phyloP scores from a whole-genome alignment of 2,888 invertebrate genomes.

The Dryocosmus kuriphilus region DNA sequence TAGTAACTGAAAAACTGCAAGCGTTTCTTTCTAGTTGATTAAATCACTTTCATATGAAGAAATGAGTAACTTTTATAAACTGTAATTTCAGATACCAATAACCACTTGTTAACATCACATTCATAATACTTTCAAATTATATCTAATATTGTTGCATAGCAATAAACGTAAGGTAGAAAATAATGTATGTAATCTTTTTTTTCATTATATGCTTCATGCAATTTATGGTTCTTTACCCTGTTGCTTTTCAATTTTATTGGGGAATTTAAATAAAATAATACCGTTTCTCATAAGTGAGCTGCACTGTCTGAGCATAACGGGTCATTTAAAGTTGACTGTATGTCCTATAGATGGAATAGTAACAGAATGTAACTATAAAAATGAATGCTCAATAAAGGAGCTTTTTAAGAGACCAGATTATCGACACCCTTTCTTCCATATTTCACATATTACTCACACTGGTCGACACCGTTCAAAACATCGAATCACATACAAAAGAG shows the following conservation, averaged over 20 bases:
- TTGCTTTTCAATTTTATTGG: neutral
- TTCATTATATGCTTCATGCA: neutral
- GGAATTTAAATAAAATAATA: neutral
- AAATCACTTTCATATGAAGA: no score
- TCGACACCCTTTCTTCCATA: no score
- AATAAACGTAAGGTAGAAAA: neutral
- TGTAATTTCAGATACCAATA: neutral
- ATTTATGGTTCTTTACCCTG: neutral
- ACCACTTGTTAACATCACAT: neutral
- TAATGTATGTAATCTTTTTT: neutral
- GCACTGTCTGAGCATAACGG: neutral
- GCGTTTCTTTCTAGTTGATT: no score
- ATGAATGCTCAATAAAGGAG: no score
- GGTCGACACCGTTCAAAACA: no score
- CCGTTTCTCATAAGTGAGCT: neutral
- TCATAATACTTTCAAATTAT: neutral
- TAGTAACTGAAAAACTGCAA: no score
- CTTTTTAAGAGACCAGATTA: no score
- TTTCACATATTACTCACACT: no score
- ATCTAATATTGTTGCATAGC: neutral
- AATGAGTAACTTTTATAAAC: neutral
- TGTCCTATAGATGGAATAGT: neutral
- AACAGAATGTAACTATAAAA: neutral
- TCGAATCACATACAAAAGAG: no score
- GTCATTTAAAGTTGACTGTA: neutral